Percentiles rank a stretch among this genome's conserved stretches.
Conservation (phyloP, 2,797 vertebrate genomes). For the Falco cherrug region DNA sequence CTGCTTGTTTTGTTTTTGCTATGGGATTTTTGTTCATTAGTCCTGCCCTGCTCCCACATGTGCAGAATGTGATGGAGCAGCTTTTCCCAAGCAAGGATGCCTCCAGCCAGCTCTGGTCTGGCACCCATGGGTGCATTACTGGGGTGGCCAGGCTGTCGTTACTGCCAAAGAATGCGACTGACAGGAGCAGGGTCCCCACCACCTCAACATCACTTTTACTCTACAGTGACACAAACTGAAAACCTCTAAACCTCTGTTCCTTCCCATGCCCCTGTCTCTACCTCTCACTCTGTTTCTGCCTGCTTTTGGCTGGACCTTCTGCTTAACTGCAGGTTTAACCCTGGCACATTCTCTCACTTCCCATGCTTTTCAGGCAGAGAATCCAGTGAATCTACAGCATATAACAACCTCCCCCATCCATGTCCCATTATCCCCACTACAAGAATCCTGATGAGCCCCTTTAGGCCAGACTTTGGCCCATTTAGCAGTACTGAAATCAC, state of each 20-base stretch:
- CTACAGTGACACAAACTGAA: neutral
- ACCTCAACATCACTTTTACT: neutral
- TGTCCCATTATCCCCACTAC: neutral
- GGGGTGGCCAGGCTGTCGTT: neutral
- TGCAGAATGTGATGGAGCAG: neutral
- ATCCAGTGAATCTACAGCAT: neutral
- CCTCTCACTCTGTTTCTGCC: neutral
- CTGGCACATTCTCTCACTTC: neutral
- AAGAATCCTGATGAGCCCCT: neutral
- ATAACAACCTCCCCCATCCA: neutral
- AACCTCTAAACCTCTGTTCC: neutral
- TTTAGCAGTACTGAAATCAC: neutral
- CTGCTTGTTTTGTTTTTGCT: neutral
- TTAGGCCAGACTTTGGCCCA: neutral
- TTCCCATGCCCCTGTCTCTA: neutral
- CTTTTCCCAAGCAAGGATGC: neutral
- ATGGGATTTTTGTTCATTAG: neutral
- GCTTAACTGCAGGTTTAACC: neutral
- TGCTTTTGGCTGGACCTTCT: neutral
- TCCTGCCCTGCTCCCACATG: accelerated
- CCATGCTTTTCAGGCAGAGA: neutral
- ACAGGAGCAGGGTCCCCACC: neutral
- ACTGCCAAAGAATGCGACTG: neutral
- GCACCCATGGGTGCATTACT: accelerated
- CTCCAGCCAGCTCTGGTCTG: neutral